phyloP scores from a whole-genome alignment of 2,888 invertebrate species.

The Augiades crinisus region DNA sequence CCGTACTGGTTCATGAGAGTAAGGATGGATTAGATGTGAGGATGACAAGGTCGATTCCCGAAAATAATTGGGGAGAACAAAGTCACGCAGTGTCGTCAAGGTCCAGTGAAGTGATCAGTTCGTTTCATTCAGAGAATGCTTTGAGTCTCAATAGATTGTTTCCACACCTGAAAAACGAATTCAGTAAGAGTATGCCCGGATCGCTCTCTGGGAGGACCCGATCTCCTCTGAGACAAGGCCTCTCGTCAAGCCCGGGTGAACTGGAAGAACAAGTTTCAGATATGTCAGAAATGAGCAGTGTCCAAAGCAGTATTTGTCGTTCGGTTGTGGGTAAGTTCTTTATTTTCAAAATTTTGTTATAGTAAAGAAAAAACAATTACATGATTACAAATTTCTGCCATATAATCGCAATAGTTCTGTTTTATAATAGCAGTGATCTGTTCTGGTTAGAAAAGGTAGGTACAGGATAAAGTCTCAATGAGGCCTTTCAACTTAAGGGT shows the following conservation, averaged over 20 bases:
- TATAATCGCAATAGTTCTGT: no score
- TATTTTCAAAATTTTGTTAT: no score
- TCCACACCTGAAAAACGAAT: conserved; percentile 80
- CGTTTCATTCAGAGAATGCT: conserved; percentile 80
- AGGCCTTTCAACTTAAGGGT: no score
- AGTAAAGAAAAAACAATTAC: no score
- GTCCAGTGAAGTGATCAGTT: conserved; percentile 82
- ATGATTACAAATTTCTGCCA: no score
- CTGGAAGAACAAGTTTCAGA: conserved; percentile 75
- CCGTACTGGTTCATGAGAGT: conserved; percentile 40
- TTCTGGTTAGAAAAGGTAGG: no score
- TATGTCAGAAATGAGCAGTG: conserved; percentile 77
- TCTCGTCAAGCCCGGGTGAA: conserved; percentile 53
- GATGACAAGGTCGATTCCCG: conserved; percentile 86
- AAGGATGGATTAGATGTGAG: conserved; percentile 62
- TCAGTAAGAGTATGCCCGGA: conserved; percentile 70
- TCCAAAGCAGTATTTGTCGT: conserved; percentile 80
- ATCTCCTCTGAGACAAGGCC: conserved; percentile 49
- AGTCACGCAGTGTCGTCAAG: conserved; percentile 76
- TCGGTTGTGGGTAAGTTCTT: conserved; percentile 79
- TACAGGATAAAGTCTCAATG: no score
- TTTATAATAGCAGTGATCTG: no score
- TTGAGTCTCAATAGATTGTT: conserved; percentile 83
- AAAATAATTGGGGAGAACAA: conserved; percentile 85
- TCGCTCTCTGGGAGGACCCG: conserved; percentile 55